These are phyloP conservation scores for Enhydra lutris DNA, from an alignment of 2,113 vertebrate genomes.

Conservation along the genomic window DNA sequence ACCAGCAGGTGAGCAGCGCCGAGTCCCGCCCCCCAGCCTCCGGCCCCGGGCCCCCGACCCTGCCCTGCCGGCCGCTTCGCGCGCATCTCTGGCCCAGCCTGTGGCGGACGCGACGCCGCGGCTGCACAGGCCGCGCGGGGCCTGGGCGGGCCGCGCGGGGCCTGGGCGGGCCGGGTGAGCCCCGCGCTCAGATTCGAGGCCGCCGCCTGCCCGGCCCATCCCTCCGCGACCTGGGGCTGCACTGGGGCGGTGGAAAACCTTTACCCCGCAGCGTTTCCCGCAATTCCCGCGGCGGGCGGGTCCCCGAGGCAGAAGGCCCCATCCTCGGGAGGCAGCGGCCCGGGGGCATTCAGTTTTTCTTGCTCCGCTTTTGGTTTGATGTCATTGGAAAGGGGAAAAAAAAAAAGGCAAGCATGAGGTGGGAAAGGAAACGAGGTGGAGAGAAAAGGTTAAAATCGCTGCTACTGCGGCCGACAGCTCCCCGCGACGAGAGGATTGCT, in stretches of 20 bases:
- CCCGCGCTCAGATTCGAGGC: neutral
- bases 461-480: neutral
- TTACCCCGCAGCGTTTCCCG: neutral
- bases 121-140: constrained; percentile 55
- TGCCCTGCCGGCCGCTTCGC: neutral
- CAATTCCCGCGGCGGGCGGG: neutral
- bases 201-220: neutral
- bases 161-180: neutral
- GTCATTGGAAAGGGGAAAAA: constrained; percentile 29
- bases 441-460: constrained; percentile 36
- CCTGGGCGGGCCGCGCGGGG: constrained; percentile 48
- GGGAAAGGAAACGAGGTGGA: constrained; percentile 41
- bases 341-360: neutral
- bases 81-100: neutral
- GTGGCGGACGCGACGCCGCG: neutral
- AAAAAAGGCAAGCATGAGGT: neutral
- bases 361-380: constrained; percentile 3
- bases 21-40: too few species aligned
- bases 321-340: neutral
- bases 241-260: neutral
- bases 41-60: neutral
- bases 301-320: neutral
- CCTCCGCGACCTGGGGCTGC: neutral
- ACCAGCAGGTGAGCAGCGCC: constrained; percentile 78
- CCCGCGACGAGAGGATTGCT: constrained; percentile 42